A percentile compares a stretch with the other conserved stretches of the same genome.
These are phyloP conservation scores for Nylanderia fulva DNA, from an alignment of 1,140 invertebrate species.

Conservation along the genomic window DNA sequence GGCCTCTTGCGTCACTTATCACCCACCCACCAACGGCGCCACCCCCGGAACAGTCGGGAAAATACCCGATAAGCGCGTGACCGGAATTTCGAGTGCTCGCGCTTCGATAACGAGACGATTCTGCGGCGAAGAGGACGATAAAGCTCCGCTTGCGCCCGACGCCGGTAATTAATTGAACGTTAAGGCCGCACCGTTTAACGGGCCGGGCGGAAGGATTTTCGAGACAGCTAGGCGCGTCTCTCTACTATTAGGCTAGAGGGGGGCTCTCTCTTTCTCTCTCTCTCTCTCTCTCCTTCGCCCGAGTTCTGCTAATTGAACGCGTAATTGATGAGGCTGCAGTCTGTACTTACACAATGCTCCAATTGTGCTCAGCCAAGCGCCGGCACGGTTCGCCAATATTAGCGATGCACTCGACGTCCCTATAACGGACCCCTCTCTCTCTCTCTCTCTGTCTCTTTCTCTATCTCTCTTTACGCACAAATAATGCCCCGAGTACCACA, in stretches of 20 bases:
- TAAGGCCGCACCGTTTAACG: constrained; percentile 35
- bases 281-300: constrained; percentile 25
- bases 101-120: constrained; percentile 56
- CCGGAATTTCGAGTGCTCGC: constrained; percentile 39
- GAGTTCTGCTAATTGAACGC: constrained; percentile 79
- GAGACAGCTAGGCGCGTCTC: constrained; percentile 48
- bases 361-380: constrained; percentile 80
- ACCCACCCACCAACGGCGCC: no score
- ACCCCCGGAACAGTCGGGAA: constrained; percentile 4
- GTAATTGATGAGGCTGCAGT: constrained; percentile 82
- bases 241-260: constrained; percentile 34
- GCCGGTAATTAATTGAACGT: constrained; percentile 57
- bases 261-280: constrained; percentile 5
- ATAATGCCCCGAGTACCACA: constrained; percentile 80
- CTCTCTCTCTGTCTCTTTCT: no score
- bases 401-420: constrained; percentile 81
- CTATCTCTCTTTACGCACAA: constrained; percentile 69
- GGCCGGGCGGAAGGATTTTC: constrained; percentile 57
- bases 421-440: constrained; percentile 72
- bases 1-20: constrained; percentile 40
- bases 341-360: constrained; percentile 81
- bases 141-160: constrained; percentile 47
- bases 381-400: constrained; percentile 79
- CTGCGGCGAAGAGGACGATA: constrained; percentile 47
- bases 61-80: constrained; percentile 56